Evolutionary conservation across 2,888 invertebrate species (phyloP).

Genomic region (Homarus gammarus): DNA sequence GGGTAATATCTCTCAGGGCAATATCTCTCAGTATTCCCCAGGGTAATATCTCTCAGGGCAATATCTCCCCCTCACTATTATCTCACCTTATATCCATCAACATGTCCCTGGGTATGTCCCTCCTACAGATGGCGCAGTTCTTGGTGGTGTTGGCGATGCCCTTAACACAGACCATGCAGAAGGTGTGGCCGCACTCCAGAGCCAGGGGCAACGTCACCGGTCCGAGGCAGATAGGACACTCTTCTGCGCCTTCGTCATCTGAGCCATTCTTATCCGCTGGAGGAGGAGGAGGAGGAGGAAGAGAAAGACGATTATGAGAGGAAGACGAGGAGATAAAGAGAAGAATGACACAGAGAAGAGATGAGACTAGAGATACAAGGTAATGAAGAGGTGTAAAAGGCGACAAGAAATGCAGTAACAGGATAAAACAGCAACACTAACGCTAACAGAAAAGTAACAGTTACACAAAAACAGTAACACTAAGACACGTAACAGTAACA

Average conservation of each 20-base stretch:
- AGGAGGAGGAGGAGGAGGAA: not conserved
- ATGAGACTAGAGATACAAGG: too few species aligned
- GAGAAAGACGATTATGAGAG: not conserved
- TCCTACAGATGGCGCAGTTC: conserved; percentile 75
- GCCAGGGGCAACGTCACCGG: conserved; percentile 73
- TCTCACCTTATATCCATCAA: conserved; percentile 74
- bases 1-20: too few species aligned
- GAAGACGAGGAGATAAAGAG: not conserved
- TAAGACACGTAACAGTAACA: too few species aligned
- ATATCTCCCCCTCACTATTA: too few species aligned
- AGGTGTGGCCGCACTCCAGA: conserved; percentile 74
- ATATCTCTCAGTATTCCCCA: too few species aligned
- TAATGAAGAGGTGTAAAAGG: not conserved
- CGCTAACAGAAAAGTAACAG: too few species aligned
- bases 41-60: too few species aligned
- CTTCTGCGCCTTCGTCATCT: conserved; percentile 72
- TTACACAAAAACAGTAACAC: not conserved
- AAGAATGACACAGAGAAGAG: not conserved
- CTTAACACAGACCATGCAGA: conserved; percentile 76
- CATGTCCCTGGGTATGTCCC: conserved; percentile 74
- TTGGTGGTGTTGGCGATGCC: conserved; percentile 76
- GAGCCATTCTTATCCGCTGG: conserved; percentile 57
- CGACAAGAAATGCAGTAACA: not conserved
- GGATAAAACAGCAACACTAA: too few species aligned
- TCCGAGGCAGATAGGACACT: conserved; percentile 74